Conservation (phyloP, 2,113 vertebrate species). For the Scomber colias region DNA sequence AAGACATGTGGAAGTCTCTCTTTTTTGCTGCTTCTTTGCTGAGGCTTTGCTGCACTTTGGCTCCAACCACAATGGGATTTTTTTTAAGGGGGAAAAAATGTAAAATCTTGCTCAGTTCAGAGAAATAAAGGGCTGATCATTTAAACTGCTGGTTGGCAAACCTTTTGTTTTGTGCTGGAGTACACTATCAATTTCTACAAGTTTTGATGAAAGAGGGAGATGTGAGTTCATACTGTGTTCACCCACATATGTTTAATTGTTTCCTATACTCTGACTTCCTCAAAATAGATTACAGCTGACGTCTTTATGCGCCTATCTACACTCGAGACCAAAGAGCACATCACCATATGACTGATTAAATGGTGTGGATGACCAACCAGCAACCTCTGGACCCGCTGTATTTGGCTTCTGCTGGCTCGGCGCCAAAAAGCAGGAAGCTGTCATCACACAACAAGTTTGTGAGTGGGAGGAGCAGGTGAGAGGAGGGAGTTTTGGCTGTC, state of each 20-base stretch:
- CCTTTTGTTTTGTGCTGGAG: not conserved
- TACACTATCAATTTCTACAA: not conserved
- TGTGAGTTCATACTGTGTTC: no score
- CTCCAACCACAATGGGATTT: not conserved
- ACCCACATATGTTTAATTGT: not conserved
- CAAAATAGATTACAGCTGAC: not conserved
- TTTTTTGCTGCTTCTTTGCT: not conserved
- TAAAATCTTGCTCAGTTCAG: not conserved
- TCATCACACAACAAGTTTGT: conserved; percentile 30
- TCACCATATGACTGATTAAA: conserved; percentile 23
- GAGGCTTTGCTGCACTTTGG: not conserved
- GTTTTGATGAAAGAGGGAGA: not conserved
- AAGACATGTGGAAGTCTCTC: not conserved
- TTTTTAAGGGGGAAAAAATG: not conserved
- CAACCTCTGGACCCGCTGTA: conserved; percentile 22
- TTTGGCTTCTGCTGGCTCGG: conserved; percentile 38
- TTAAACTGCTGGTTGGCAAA: not conserved
- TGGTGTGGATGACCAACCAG: conserved; percentile 7
- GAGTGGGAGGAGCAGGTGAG: conserved; percentile 64
- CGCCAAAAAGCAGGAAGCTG: conserved; percentile 30
- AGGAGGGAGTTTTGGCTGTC: conserved; percentile 9
- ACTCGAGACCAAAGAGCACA: not conserved
- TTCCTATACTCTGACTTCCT: not conserved
- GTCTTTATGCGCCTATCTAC: not conserved
- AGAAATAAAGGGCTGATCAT: not conserved